Evolutionary conservation across 2,888 invertebrate genomes (phyloP).

Genomic region (Trichopria drosophilae): DNA sequence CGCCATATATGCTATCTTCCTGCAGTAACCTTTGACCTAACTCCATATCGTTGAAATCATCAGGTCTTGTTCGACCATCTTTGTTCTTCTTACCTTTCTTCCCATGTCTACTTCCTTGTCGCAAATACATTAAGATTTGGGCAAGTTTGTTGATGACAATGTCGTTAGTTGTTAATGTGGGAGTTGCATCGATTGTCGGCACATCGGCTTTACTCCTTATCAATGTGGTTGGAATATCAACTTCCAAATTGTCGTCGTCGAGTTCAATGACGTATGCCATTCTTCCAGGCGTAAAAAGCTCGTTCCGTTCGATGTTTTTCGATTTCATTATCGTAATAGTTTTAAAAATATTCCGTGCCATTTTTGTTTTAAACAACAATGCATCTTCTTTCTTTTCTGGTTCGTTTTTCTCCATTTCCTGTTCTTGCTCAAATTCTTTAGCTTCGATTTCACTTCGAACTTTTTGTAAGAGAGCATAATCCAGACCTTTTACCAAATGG

Average conservation of each 20-base stretch:
- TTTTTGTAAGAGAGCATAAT: slow-evolving; percentile 90
- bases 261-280: slow-evolving; percentile 99
- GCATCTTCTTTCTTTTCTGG: slow-evolving; percentile 71
- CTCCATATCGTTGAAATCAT: slow-evolving; percentile 47
- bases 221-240: slow-evolving; percentile 94
- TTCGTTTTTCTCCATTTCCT: slow-evolving; percentile 70
- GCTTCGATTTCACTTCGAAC: slow-evolving; percentile 81
- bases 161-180: slow-evolving; percentile 75
- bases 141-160: slow-evolving; percentile 95
- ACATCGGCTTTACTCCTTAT: slow-evolving; percentile 91
- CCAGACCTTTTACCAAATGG: slow-evolving; percentile 97
- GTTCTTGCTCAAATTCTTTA: slow-evolving; percentile 79
- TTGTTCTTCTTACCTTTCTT: slow-evolving; percentile 75
- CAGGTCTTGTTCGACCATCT: slow-evolving; percentile 50
- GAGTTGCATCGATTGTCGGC: slow-evolving; percentile 71
- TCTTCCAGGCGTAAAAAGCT: slow-evolving; percentile 89
- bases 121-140: slow-evolving; percentile 92
- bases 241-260: slow-evolving; percentile 82
- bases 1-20: slow-evolving; percentile 89
- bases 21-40: slow-evolving; percentile 41
- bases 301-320: slow-evolving; percentile 78
- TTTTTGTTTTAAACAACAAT: slow-evolving; percentile 78
- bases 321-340: slow-evolving; percentile 71
- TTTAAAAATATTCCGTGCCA: slow-evolving; percentile 77
- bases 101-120: slow-evolving; percentile 83